Evolutionary conservation across 2,113 vertebrate genomes (phyloP).

Genomic region (Ophthalmolycus amberensis): DNA sequence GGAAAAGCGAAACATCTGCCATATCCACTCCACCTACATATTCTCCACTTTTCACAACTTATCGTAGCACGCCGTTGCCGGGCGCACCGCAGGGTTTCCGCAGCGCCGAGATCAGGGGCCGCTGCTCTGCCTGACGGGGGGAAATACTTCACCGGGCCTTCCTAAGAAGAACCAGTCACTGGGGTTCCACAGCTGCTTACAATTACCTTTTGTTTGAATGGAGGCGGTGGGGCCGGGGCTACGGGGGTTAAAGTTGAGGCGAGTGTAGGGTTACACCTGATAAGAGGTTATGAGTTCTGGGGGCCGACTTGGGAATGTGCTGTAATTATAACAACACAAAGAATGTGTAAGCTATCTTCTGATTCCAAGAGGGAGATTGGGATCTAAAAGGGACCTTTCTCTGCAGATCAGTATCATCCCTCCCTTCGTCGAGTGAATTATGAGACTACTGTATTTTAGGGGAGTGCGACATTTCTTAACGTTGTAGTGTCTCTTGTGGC

Average conservation of each 20-base stretch:
- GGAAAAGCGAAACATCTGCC: constrained; percentile 14
- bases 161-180: constrained; percentile 66
- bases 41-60: constrained; percentile 64
- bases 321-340: constrained; percentile 82
- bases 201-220: constrained; percentile 83
- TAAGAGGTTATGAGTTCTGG: constrained; percentile 84
- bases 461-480: constrained; percentile 17
- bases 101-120: constrained; percentile 54
- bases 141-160: constrained; percentile 66
- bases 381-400: constrained; percentile 64
- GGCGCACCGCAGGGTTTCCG: constrained; percentile 47
- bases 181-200: constrained; percentile 79
- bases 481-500: neutral
- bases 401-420: constrained; percentile 50
- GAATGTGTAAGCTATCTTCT: constrained; percentile 82
- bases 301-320: constrained; percentile 73
- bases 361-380: constrained; percentile 63
- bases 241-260: constrained; percentile 81
- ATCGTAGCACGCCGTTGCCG: constrained; percentile 37
- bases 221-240: constrained; percentile 64
- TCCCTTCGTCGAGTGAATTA: constrained; percentile 51
- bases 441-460: constrained; percentile 61
- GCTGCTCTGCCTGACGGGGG: constrained; percentile 51
- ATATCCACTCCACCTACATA: constrained; percentile 34
- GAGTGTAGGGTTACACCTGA: constrained; percentile 85